These are phyloP conservation scores for Muschampia plurimacula DNA, from an alignment of 2,888 invertebrate genomes.

Conservation along the genomic window DNA sequence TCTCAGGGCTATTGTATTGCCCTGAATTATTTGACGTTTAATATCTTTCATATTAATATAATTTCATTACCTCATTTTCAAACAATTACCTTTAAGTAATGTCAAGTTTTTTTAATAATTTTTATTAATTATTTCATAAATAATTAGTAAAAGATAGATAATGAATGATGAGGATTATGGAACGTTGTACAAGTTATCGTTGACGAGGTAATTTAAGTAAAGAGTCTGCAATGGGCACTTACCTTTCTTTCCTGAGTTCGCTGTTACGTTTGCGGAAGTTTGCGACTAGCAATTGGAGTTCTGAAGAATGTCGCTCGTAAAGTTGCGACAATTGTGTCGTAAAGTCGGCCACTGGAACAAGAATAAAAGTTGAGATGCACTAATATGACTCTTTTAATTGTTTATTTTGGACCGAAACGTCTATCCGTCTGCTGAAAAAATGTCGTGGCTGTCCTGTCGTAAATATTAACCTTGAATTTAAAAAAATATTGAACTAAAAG, in stretches of 20 bases:
- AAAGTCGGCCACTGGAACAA: conserved; percentile 94
- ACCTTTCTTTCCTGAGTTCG: conserved; percentile 95
- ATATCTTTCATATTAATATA: no score
- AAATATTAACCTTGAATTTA: no score
- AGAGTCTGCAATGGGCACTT: conserved; percentile 51
- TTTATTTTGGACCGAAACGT: not conserved
- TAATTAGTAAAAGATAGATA: no score
- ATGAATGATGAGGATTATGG: not conserved
- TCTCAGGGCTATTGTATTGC: no score
- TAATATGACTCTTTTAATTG: conserved; percentile 23
- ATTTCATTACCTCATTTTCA: no score
- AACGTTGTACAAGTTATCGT: not conserved
- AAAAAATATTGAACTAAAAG: no score
- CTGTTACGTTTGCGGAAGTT: conserved; percentile 94
- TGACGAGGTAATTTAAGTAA: conserved; percentile 15
- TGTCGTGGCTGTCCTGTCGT: no score
- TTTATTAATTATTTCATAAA: no score
- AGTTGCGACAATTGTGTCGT: conserved; percentile 95
- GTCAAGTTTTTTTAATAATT: no score
- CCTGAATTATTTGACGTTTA: no score
- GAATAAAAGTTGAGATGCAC: conserved; percentile 32
- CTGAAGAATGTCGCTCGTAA: conserved; percentile 95
- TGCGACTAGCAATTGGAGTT: conserved; percentile 93
- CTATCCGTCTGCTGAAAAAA: no score
- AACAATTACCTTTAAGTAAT: no score